Percentiles rank a stretch among this genome's conserved stretches.
phyloP scores from a whole-genome alignment of 2,797 vertebrate genomes.

The Caiman crocodilus region DNA sequence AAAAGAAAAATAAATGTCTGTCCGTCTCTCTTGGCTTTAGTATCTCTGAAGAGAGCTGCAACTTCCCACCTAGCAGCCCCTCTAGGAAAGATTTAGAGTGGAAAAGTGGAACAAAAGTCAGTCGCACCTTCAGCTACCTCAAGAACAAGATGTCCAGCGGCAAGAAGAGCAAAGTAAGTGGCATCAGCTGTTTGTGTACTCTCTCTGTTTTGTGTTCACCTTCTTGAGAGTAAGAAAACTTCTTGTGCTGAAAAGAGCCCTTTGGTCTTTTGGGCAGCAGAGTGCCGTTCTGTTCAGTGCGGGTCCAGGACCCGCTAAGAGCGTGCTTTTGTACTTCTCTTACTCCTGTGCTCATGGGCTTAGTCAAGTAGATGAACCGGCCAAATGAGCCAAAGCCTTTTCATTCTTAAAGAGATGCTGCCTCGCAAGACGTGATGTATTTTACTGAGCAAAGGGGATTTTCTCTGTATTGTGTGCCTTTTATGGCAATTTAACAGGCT shows the following conservation, averaged over 20 bases:
- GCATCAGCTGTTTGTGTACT: not conserved
- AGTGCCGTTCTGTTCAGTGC: not conserved
- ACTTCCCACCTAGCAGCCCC: slow-evolving; percentile 81
- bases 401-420: not conserved
- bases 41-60: slow-evolving; percentile 90
- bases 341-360: not conserved
- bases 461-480: not conserved
- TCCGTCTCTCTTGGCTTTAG: slow-evolving; percentile 75
- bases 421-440: not conserved
- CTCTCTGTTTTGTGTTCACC: not conserved
- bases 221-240: not conserved
- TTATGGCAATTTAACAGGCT: not conserved
- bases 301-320: not conserved
- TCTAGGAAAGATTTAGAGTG: slow-evolving; percentile 86
- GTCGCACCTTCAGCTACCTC: slow-evolving; percentile 99
- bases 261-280: not conserved
- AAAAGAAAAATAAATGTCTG: not conserved
- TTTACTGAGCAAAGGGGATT: not conserved
- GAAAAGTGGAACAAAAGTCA: slow-evolving; percentile 93
- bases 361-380: not conserved
- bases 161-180: slow-evolving; percentile 94
- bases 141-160: slow-evolving; percentile 97
- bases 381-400: not conserved
- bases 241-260: too few relatives aligned
- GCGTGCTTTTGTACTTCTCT: not conserved